Conservation (phyloP, 2,888 invertebrate species). For the Dynastes hyllus region DNA sequence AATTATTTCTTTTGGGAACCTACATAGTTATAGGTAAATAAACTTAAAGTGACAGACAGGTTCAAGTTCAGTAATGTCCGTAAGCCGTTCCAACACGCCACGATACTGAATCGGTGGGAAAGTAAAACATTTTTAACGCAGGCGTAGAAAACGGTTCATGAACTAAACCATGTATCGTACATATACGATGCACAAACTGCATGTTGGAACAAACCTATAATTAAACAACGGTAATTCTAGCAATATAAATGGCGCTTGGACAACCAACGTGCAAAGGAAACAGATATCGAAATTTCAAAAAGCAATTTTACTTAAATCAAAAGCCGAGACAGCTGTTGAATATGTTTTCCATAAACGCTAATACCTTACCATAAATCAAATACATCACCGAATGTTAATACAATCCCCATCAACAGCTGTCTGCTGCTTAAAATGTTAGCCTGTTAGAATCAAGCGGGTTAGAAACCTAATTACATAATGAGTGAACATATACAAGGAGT, state of each 20-base stretch:
- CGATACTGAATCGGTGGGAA: no score
- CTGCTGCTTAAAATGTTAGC: neutral
- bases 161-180: no score
- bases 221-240: conserved; percentile 16
- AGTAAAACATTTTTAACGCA: no score
- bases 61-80: no score
- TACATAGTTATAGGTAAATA: no score
- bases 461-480: conserved; percentile 30
- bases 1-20: no score
- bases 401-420: neutral
- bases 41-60: no score
- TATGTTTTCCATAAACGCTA: neutral
- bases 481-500: neutral
- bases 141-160: no score
- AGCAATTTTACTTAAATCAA: conserved; percentile 24
- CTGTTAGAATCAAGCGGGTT: conserved; percentile 29
- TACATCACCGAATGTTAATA: conserved; percentile 20
- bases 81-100: no score
- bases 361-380: conserved; percentile 23
- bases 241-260: neutral
- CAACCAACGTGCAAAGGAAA: conserved; percentile 8
- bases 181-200: no score
- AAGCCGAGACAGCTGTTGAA: conserved; percentile 28
- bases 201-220: neutral
- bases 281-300: conserved; percentile 7